Conservation (phyloP, 2,888 invertebrate species). For the Morpho deidamia region DNA sequence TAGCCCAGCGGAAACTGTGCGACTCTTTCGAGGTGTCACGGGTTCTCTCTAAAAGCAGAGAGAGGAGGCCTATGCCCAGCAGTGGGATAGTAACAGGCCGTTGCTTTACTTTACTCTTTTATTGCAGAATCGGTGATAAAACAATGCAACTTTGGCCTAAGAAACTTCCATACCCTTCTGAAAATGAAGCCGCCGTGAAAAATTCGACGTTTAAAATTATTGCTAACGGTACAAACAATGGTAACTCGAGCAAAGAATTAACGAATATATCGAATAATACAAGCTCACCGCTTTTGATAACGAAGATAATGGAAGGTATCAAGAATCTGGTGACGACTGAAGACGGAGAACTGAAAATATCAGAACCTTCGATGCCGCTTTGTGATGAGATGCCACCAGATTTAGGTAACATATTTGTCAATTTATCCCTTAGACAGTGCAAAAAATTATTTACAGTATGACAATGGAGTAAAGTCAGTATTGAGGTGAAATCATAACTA, state of each 20-base stretch:
- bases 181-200: conserved; percentile 32
- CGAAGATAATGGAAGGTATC: conserved; percentile 47
- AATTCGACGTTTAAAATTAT: conserved; percentile 28
- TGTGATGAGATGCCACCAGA: conserved; percentile 82
- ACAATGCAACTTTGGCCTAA: conserved; percentile 42
- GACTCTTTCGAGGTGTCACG: too few relatives aligned
- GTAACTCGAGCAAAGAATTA: conserved; percentile 12
- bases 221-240: conserved; percentile 10
- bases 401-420: conserved; percentile 71
- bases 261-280: conserved; percentile 34
- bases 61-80: too few relatives aligned
- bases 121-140: conserved; percentile 48
- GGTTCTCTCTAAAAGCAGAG: too few relatives aligned
- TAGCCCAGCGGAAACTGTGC: too few relatives aligned
- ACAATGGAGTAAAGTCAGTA: too few relatives aligned
- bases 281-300: conserved; percentile 43
- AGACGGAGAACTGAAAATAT: conserved; percentile 36
- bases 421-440: too few relatives aligned
- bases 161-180: conserved; percentile 28
- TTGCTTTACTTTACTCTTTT: too few relatives aligned
- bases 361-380: conserved; percentile 50
- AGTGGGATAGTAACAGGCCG: too few relatives aligned
- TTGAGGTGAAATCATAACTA: too few relatives aligned
- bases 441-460: too few relatives aligned
- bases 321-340: conserved; percentile 51